Conservation (phyloP, 2,113 vertebrate genomes). For the Corythaixoides concolor region DNA sequence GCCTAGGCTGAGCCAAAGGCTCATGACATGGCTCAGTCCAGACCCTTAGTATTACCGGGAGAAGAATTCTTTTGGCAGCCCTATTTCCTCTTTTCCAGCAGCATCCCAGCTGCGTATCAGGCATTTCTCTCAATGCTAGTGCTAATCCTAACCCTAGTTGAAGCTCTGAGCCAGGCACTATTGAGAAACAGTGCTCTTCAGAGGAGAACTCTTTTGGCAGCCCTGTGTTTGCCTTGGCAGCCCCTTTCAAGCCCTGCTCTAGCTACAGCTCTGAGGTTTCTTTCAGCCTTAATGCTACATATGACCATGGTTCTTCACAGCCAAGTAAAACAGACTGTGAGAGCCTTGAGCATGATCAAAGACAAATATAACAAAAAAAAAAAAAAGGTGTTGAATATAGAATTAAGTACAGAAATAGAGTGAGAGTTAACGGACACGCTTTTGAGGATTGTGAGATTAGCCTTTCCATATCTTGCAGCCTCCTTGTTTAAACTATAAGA, state of each 20-base stretch:
- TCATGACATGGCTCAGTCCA: not conserved
- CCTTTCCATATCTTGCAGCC: not conserved
- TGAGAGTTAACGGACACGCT: not conserved
- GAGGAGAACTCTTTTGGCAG: not conserved
- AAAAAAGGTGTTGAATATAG: not conserved
- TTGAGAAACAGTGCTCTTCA: not conserved
- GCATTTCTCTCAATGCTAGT: not conserved
- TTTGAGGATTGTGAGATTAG: not conserved
- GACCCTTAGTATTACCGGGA: not conserved
- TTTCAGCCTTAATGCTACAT: not conserved
- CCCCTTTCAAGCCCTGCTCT: not conserved
- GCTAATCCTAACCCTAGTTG: not conserved
- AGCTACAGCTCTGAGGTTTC: not conserved
- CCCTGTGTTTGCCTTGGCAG: not conserved
- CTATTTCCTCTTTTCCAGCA: not conserved
- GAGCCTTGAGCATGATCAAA: not conserved
- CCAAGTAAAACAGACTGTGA: not conserved
- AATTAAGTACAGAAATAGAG: not conserved
- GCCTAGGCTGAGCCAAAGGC: not conserved
- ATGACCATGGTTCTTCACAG: not conserved
- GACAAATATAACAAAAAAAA: not conserved
- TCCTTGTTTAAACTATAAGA: not conserved
- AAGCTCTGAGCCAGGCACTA: not conserved
- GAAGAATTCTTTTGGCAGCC: not conserved
- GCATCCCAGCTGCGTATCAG: not conserved